Base-by-base conservation (phyloP, 2,113 vertebrate species). In the Gavia stellata region DNA sequence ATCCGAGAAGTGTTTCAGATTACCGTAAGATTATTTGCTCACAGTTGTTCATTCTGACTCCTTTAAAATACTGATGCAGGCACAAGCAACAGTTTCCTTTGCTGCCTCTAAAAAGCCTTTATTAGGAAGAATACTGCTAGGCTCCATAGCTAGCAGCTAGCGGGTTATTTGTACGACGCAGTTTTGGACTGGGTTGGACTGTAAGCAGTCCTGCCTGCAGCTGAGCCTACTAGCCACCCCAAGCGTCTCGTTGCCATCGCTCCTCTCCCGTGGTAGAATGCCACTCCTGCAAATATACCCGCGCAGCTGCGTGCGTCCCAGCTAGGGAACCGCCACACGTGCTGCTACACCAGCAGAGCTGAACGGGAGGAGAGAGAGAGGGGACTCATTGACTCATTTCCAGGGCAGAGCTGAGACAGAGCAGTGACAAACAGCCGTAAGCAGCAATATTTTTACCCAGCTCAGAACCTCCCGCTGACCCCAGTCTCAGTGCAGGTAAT, bases 271-370 rank as follows among this genome's bases (percentile, higher is more conserved):
- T 2, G 29, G 15, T 2, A 34, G 75, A 29, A 42, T 0, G 55
- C 31, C 33, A 4, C 50, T 65, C 44, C 66, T 47, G 24, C 56
- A 47, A 3, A 59, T 38, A 15, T 6, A 10, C 20, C 42, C 4
- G 0, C 40, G 1, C 40, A 82, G 67, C 44, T 70, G 15, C 1
- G 5, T 5, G 4, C 0, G 15, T 34, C 40, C n/a, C 81, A 44
- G 55, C 8, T 2, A 20, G n/a, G 61, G 53, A 58, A 31, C 17
- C 33, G 53, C 31, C 70, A 23, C 25, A 23, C 0, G 0, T 7
- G 47, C 62, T 59, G 58, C 24, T 10, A 7, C 31, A 11, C 15
- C 31, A 4, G 17, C 36, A 17, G 25, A 52, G 75, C 40, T 24
- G 29, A 61, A 8, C 2, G 1, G 65, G 4, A 12, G 8, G 31